Base-by-base conservation (phyloP, 2,888 invertebrate genomes). In the Drosophila limbata region DNA sequence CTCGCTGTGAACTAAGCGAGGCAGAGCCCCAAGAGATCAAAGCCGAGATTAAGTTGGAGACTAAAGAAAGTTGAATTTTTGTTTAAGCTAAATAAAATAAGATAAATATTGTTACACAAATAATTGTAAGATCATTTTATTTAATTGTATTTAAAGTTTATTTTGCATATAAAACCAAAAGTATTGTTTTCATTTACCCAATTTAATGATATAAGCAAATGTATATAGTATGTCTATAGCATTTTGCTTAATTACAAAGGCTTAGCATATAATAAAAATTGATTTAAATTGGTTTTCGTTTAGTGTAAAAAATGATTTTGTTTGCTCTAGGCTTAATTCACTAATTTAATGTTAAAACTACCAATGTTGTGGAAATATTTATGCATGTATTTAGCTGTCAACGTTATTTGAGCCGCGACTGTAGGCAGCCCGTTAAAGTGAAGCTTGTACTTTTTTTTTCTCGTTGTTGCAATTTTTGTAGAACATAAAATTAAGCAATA, bases 121-220 rank as follows among this genome's bases (percentile, higher is more conserved):
- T 53, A 39, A 15, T 15, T 4, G 13, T 13, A 11, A 39, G 13
- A 11, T 39, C 1, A 9, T 17, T n/a, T 11, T 25, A 28, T 59
- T 13, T 45, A 50, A 50, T 72, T 74, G 56, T 77, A 75, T 66
- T 77, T 77, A 71, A 75, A 75, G 75, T 87, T 87, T 85, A 87
- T 87, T 87, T 73, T 56, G 75, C 53, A 79, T 79, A 84, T 74
- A 84, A 81, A 84, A 81, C 69, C 63, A 69, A 86, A 86, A 70
- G 52, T 68, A 69, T 77, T 79, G 61, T 70, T 74, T 61, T 75
- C 67, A 74, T 78, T 77, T 81, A 77, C 65, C 72, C 57, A 70
- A 76, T 53, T 66, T 51, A 60, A 71, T 64, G 45, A 68, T 62
- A 50, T 56, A 73, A 77, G 62, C 35, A 37, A 62, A 35, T 50